Evolutionary conservation across 2,113 vertebrate species (phyloP).

Genomic region (Micronycteris hirsuta): DNA sequence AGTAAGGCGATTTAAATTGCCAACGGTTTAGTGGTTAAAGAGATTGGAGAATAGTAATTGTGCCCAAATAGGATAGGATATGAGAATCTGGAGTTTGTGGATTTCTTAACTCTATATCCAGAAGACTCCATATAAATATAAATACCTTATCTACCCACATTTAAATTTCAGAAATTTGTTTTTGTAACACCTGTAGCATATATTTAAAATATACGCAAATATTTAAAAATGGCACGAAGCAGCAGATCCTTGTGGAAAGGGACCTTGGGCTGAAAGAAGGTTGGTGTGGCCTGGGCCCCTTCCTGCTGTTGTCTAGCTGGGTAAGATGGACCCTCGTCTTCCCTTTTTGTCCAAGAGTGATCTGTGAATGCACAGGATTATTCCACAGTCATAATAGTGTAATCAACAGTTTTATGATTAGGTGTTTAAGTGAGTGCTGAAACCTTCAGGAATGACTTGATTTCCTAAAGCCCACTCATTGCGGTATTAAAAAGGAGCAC

Average conservation of each 20-base stretch:
- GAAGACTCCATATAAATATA: neutral
- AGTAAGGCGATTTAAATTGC: neutral
- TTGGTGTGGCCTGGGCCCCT: neutral
- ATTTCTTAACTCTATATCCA: neutral
- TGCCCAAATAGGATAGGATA: neutral
- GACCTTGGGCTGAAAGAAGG: neutral
- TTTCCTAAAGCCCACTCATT: neutral
- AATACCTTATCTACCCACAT: neutral
- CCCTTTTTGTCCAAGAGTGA: neutral
- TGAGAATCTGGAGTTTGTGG: neutral
- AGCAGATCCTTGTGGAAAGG: neutral
- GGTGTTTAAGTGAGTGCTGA: neutral
- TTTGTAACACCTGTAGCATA: neutral
- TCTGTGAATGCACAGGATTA: neutral
- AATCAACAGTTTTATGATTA: neutral
- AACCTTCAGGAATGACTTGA: neutral
- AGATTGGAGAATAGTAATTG: neutral
- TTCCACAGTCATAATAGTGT: neutral
- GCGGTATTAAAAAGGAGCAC: neutral
- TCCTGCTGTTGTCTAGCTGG: neutral
- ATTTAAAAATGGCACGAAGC: neutral
- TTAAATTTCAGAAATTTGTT: neutral
- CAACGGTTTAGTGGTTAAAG: neutral
- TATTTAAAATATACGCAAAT: neutral
- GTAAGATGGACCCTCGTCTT: neutral